phyloP scores from a whole-genome alignment of 2,113 vertebrate genomes.

The Daubentonia madagascariensis region DNA sequence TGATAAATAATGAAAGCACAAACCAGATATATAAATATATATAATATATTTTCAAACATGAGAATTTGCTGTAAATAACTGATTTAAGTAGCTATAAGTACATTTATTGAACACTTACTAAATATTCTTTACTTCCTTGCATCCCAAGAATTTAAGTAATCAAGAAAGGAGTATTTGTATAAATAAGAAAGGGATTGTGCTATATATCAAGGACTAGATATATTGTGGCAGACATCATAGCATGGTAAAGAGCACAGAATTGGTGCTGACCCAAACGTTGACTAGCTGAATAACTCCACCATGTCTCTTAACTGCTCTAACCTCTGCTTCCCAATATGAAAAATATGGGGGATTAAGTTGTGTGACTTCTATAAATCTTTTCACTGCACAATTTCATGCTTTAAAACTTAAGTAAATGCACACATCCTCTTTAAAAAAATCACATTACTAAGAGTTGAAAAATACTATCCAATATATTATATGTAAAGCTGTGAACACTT shows the following conservation, averaged over 20 bases:
- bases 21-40: not conserved
- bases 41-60: not conserved
- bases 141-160: not conserved
- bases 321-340: not conserved
- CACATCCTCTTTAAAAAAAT: not conserved
- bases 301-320: fast-evolving
- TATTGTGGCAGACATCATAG: fast-evolving
- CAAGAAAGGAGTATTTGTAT: not conserved
- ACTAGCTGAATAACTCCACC: fast-evolving
- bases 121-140: not conserved
- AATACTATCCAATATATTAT: not conserved
- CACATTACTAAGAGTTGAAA: not conserved
- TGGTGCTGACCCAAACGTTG: fast-evolving
- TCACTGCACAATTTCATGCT: not conserved
- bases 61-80: not conserved
- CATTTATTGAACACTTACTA: not conserved
- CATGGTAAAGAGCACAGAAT: fast-evolving
- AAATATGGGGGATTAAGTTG: fast-evolving
- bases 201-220: fast-evolving
- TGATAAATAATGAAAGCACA: not conserved
- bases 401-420: not conserved
- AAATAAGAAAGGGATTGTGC: not conserved
- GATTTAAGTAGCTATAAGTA: not conserved
- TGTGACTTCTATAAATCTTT: not conserved
- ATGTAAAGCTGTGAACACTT: not conserved